These are phyloP conservation scores for Nebria ingens DNA, from an alignment of 1,140 invertebrate genomes.

Conservation along the genomic window DNA sequence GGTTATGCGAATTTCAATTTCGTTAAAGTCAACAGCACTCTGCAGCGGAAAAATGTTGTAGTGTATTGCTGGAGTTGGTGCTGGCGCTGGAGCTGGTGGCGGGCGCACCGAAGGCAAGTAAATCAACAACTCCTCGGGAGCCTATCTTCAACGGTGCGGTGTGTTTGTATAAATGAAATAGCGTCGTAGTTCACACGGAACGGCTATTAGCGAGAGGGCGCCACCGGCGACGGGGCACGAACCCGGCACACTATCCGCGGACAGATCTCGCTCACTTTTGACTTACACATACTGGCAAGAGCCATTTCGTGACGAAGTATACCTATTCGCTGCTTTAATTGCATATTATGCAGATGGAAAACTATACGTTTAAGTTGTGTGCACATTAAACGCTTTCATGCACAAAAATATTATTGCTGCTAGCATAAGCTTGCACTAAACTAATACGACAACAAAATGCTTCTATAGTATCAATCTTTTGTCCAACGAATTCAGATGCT, in stretches of 20 bases:
- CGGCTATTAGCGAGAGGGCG: constrained; percentile 32
- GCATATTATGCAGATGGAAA: neutral
- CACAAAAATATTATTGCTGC: too few relatives aligned
- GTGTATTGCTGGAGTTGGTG: too few relatives aligned
- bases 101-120: neutral
- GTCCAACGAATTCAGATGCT: too few relatives aligned
- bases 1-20: too few relatives aligned
- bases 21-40: neutral
- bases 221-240: constrained; percentile 31
- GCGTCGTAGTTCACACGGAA: constrained; percentile 32
- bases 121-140: neutral
- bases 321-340: neutral
- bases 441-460: too few relatives aligned
- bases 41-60: too few relatives aligned
- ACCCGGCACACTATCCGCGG: constrained; percentile 20
- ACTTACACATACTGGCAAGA: constrained; percentile 17
- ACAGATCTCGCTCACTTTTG: constrained; percentile 14
- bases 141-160: neutral
- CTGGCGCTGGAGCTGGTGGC: too few relatives aligned
- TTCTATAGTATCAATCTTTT: too few relatives aligned
- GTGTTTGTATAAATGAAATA: constrained; percentile 36
- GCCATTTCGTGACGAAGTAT: neutral
- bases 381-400: too few relatives aligned
- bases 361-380: neutral
- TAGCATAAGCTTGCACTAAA: too few relatives aligned